Percentiles rank a stretch among this genome's conserved stretches.
Conservation (phyloP, 2,888 invertebrate species). For the Acrobeloides nanus region DNA sequence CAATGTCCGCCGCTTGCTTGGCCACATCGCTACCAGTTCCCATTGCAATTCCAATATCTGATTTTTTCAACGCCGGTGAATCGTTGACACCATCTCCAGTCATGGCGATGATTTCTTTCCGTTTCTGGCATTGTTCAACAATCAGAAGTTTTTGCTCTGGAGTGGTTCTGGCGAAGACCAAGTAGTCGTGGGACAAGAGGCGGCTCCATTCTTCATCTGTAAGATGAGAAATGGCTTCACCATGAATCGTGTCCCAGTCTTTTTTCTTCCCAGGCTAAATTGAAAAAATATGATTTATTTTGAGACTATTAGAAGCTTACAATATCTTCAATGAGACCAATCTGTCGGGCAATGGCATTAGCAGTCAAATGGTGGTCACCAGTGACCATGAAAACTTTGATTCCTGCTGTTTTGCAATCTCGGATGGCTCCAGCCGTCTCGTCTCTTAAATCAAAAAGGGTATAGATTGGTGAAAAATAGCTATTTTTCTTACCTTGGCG, state of each 20-base stretch:
- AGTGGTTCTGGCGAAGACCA: conserved; percentile 25
- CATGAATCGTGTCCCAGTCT: conserved; percentile 18
- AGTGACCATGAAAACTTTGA: conserved; percentile 46
- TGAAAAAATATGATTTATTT: too few relatives aligned
- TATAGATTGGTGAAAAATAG: too few relatives aligned
- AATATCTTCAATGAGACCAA: conserved; percentile 34
- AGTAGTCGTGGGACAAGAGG: conserved; percentile 11
- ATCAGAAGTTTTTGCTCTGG: conserved; percentile 30
- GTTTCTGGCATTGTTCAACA: conserved; percentile 28
- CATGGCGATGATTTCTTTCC: conserved; percentile 24
- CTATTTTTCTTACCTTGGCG: conserved; percentile 27
- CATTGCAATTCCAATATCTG: conserved; percentile 41
- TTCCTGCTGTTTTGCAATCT: conserved; percentile 38
- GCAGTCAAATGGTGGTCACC: conserved; percentile 44
- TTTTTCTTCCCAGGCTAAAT: neutral
- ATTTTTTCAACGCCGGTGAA: conserved; percentile 30
- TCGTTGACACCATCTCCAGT: conserved; percentile 31
- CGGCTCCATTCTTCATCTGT: conserved; percentile 16
- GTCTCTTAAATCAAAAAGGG: conserved; percentile 18
- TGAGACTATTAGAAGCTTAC: too few relatives aligned
- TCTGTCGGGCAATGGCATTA: conserved; percentile 40
- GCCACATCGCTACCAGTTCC: conserved; percentile 30
- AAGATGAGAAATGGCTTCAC: conserved; percentile 19
- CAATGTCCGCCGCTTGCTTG: conserved; percentile 31
- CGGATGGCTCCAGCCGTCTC: conserved; percentile 32